Base-by-base conservation (phyloP, 2,888 invertebrate species). In the Agriotes lineatus region DNA sequence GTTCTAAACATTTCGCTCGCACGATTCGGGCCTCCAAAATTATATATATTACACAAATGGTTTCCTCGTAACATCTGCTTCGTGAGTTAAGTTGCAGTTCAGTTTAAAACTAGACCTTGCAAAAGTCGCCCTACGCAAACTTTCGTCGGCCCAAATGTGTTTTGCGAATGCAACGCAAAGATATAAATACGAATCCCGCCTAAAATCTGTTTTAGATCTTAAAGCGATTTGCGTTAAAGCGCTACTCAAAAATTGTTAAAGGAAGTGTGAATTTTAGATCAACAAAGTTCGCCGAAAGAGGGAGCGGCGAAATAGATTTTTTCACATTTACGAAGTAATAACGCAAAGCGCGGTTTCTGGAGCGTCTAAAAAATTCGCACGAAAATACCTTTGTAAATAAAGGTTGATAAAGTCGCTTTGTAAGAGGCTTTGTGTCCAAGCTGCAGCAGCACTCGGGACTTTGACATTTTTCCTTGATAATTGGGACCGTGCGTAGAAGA, bases 381-480 rank as follows among this genome's bases (percentile, higher is more conserved):
- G 1, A 48, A 48, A 48, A 48, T 48, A 48, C 48, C n/a, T 48
- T 48, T 48, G 48, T 48, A 48, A 22, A 48, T 48, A 48, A 48
- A 22, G 48, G 48, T 48, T 48, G 48, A 48, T 48, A 48, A 25
- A 48, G 48, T 48, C 48, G 48, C 25, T 48, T 48, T 48, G 48
- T 48, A 48, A 48, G 48, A 48, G 12, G 48, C 48, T 48, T 48
- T 48, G 48, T 48, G 48, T 22, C 22, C 48, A 48, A 20, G 20
- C 25, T 4, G 20, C 12, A 22, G 22, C 48, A n/a, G 6, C 48
- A 22, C 5, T 25, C 12, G 1, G 6, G 12, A 22, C 48, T 48
- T 42, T 42, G n/a, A 19, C 14, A 48, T 12, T 48, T 22, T 48
- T 12, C n/a, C 12, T 6, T 20, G 12, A 22, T 22, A 1, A 1